Base-by-base conservation (phyloP, 2,888 invertebrate species). In the Smittia sp. region DNA sequence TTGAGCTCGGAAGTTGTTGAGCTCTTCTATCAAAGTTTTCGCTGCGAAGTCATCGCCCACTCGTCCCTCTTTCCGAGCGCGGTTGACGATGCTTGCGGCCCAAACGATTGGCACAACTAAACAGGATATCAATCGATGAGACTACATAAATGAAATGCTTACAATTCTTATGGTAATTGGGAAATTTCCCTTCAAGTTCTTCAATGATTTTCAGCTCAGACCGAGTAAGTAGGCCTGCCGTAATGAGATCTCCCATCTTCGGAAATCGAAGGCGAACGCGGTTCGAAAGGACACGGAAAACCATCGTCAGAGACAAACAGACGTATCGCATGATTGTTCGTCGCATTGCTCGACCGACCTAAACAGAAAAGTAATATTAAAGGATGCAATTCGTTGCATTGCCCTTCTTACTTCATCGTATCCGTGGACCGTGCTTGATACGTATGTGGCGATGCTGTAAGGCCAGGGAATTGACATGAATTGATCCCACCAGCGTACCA, bases 11-110 rank as follows among this genome's bases (percentile, higher is more conserved):
- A 87, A 87, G 77, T 84, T 84, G 77, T 87, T 87, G 24, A 88
- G 78, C 77, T 87, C 86, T 76, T 87, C 86, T 68, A 87, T 84
- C 54, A 88, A 81, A 11, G 87, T 86, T 75, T 87, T 85, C 1
- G 87, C 85, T 1, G 87, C 86, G 76, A 85, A 87, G 76, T 88
- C 87, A 74, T 85, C 85, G 1, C 85, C 80, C 54, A 86, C 85
- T 75, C 85, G 79, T 6, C 85, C 85, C 77, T 86, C 85, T 75
- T 84, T 85, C 24, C 85, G 78, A 0, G 85, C 85, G 4, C 85
- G 77, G 0, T 85, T 85, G 1, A 86, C 84, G 38, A 86, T 85
- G 74, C 84, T 83, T 13, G 85, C 83, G 0, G 85, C 85, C 86
- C 86, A 86, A 3, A 85, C 84, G 22, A 86, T 84, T 1, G 86